phyloP scores from a whole-genome alignment of 2,888 invertebrate species.

The Gisinianus flammeolus region DNA sequence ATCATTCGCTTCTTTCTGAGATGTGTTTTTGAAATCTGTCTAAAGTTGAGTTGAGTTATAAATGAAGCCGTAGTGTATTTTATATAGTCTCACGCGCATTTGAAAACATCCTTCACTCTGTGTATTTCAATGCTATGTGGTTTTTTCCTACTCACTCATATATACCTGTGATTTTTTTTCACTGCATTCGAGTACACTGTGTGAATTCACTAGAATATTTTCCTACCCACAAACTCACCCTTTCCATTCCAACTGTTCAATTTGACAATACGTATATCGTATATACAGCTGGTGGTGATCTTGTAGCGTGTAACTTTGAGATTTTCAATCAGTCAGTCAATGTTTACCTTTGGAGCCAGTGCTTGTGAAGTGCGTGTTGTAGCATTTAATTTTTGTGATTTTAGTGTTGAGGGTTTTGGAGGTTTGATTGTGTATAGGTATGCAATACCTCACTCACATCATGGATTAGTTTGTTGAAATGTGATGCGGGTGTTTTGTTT shows the following conservation, averaged over 20 bases:
- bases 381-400: too few species aligned
- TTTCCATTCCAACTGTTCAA: not conserved
- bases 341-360: not conserved
- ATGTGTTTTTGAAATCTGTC: slow-evolving; percentile 15
- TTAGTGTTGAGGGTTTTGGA: too few species aligned
- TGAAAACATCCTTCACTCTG: too few species aligned
- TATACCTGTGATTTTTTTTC: not conserved
- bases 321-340: not conserved
- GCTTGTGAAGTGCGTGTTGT: too few species aligned
- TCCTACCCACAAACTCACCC: not conserved
- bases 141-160: too few species aligned
- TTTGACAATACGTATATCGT: too few species aligned
- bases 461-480: too few species aligned
- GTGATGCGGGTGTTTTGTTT: too few species aligned
- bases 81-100: too few species aligned
- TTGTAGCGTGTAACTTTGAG: not conserved
- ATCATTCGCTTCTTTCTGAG: slow-evolving; percentile 41
- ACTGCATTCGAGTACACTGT: not conserved
- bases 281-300: not conserved
- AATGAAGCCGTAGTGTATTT: slow-evolving; percentile 1
- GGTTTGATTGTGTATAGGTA: too few species aligned
- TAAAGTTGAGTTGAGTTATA: slow-evolving; percentile 1
- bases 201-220: not conserved
- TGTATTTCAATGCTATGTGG: too few species aligned
- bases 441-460: too few species aligned